phyloP scores from a whole-genome alignment of 2,888 invertebrate species.

The Argynnis bischoffii region DNA sequence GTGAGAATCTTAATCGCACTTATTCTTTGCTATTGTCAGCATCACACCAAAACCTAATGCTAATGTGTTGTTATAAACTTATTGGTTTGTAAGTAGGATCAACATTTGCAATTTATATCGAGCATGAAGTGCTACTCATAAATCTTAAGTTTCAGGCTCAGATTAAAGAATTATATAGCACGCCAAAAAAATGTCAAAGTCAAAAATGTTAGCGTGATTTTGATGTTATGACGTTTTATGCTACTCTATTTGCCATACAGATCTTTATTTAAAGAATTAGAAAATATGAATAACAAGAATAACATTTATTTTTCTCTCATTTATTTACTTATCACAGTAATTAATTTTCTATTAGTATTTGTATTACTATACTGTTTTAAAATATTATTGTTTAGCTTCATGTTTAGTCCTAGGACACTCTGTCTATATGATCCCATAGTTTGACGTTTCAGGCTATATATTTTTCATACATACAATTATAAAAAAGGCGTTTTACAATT shows the following conservation, averaged over 20 bases:
- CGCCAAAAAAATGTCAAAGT: too few species aligned
- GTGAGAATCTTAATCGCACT: conserved; percentile 67
- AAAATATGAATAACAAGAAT: too few species aligned
- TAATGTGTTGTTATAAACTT: conserved; percentile 37
- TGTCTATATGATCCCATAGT: conserved; percentile 1
- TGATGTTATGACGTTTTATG: too few species aligned
- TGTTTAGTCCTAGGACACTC: background rate
- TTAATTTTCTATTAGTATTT: too few species aligned
- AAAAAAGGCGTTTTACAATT: conserved; percentile 14
- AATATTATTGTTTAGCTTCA: conserved; percentile 28
- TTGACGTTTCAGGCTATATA: background rate
- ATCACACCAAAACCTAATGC: conserved; percentile 41
- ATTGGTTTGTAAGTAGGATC: conserved; percentile 30
- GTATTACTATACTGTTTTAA: background rate
- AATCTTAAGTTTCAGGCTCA: conserved; percentile 1
- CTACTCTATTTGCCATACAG: too few species aligned
- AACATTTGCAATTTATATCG: conserved; percentile 16
- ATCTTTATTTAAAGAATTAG: too few species aligned
- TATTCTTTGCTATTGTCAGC: conserved; percentile 60
- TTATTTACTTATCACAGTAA: too few species aligned
- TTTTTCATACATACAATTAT: conserved; percentile 10
- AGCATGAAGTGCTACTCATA: conserved; percentile 33
- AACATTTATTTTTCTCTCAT: too few species aligned
- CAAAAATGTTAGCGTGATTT: too few species aligned
- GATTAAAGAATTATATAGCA: too few species aligned